These are phyloP conservation scores for Barypeithes pellucidus DNA, from an alignment of 2,888 invertebrate genomes.

Conservation along the genomic window DNA sequence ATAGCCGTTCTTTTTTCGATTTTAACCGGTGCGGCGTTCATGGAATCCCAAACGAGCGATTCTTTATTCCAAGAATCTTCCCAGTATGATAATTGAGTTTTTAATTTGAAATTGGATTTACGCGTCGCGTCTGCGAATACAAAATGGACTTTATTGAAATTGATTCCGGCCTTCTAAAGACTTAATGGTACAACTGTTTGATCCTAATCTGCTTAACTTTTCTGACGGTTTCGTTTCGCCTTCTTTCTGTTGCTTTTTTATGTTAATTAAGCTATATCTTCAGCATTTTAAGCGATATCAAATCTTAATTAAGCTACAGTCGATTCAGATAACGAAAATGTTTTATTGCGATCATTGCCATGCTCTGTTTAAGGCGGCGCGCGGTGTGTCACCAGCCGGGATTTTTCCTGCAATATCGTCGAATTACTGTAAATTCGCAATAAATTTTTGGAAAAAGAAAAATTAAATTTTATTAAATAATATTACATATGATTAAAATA, in stretches of 20 bases:
- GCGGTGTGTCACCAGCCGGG: too few relatives aligned
- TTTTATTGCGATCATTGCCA: constrained; percentile 45
- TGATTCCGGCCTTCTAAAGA: constrained; percentile 63
- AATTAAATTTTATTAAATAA: too few relatives aligned
- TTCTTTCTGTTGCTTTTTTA: constrained; percentile 61
- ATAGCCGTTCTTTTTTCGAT: too few relatives aligned
- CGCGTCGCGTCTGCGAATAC: constrained; percentile 56
- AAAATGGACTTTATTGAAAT: constrained; percentile 59
- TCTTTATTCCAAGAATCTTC: constrained; percentile 37
- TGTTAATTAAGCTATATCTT: constrained; percentile 63
- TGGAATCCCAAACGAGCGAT: background rate
- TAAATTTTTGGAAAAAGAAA: too few relatives aligned
- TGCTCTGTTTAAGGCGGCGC: constrained; percentile 36
- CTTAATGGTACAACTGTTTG: constrained; percentile 69
- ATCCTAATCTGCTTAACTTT: constrained; percentile 68
- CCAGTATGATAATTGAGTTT: constrained; percentile 61
- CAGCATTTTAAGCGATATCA: constrained; percentile 63
- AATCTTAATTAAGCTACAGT: constrained; percentile 56
- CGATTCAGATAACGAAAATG: constrained; percentile 42
- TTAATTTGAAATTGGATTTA: constrained; percentile 60
- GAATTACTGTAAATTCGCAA: too few relatives aligned
- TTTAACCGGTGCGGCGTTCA: background rate
- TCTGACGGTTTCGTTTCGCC: constrained; percentile 62
- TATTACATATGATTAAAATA: too few relatives aligned
- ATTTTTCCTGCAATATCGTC: too few relatives aligned